Percentiles rank a stretch among this genome's conserved stretches.
Conservation (phyloP, 1,140 invertebrate genomes). For the Trichoplusia ni region DNA sequence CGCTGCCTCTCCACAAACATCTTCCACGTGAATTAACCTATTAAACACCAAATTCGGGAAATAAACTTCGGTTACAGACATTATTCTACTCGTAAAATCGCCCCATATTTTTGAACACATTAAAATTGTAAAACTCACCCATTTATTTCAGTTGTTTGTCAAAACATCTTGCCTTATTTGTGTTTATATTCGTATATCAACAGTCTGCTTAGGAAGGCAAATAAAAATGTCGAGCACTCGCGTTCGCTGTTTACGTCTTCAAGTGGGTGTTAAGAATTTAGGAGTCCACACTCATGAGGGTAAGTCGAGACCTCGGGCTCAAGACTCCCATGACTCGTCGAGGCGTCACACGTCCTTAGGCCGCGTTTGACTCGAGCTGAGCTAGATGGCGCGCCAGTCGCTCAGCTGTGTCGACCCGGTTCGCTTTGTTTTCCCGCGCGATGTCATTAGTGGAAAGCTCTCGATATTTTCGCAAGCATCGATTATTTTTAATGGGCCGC, state of each 20-base stretch:
- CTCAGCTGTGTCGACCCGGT: slow-evolving; percentile 53
- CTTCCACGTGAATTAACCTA: slow-evolving; percentile 77
- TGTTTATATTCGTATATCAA: slow-evolving; percentile 1
- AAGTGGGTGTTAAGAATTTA: slow-evolving; percentile 1
- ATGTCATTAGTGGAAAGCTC: slow-evolving; percentile 78
- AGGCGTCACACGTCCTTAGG: slow-evolving; percentile 25
- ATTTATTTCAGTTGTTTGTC: slow-evolving; percentile 9
- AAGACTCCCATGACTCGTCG: not conserved
- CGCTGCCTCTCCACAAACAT: slow-evolving; percentile 62
- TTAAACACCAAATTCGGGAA: slow-evolving; percentile 67
- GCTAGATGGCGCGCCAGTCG: slow-evolving; percentile 22
- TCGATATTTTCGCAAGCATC: slow-evolving; percentile 77
- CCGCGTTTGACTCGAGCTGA: slow-evolving; percentile 18
- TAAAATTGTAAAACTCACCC: slow-evolving; percentile 11
- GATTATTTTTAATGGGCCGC: slow-evolving; percentile 79
- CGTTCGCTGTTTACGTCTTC: slow-evolving; percentile 10
- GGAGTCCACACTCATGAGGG: not conserved
- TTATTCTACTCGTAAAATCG: slow-evolving; percentile 57
- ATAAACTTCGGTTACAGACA: slow-evolving; percentile 29
- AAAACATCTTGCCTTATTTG: slow-evolving; percentile 13
- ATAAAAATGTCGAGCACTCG: slow-evolving; percentile 1
- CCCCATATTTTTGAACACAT: slow-evolving; percentile 43
- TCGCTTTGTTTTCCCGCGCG: slow-evolving; percentile 73
- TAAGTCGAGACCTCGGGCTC: slow-evolving; percentile 8
- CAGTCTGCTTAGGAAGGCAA: not conserved